Evolutionary conservation across 2,888 invertebrate species (phyloP).

Genomic region (Azorinus chamasolen): DNA sequence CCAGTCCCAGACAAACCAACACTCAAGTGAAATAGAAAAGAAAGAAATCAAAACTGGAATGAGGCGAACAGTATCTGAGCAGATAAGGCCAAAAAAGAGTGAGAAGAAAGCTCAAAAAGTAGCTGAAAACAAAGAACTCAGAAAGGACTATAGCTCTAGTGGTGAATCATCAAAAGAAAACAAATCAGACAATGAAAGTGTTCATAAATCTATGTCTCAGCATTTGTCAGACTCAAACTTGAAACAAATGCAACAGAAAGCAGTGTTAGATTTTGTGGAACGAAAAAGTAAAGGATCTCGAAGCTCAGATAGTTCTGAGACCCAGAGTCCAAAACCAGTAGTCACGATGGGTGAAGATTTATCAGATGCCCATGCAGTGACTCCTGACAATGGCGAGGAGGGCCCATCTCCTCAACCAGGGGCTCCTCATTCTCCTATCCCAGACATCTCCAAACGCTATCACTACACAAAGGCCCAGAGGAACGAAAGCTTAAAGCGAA

Average conservation of each 20-base stretch:
- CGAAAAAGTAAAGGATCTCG: slow-evolving; percentile 87
- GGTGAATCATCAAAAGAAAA: slow-evolving; percentile 63
- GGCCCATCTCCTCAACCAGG: slow-evolving; percentile 15
- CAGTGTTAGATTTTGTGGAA: slow-evolving; percentile 93
- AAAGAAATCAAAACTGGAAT: slow-evolving; percentile 57
- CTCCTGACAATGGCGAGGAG: slow-evolving; percentile 9
- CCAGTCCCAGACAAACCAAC: slow-evolving; percentile 28
- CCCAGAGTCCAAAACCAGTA: slow-evolving; percentile 31
- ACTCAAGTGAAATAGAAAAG: slow-evolving; percentile 46
- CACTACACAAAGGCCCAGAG: slow-evolving; percentile 72
- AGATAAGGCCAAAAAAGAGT: slow-evolving; percentile 63
- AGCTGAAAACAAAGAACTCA: slow-evolving; percentile 15
- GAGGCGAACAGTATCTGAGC: slow-evolving; percentile 75
- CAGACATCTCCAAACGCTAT: slow-evolving; percentile 61
- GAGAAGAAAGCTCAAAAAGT: slow-evolving; percentile 17
- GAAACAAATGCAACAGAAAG: slow-evolving; percentile 94
- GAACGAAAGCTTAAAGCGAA: slow-evolving; percentile 76
- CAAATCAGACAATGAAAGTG: slow-evolving; percentile 60
- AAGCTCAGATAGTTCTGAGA: slow-evolving; percentile 39
- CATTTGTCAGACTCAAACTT: slow-evolving; percentile 88
- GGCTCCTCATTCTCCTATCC: slow-evolving; percentile 40
- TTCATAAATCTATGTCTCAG: slow-evolving; percentile 34
- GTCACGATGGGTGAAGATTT: slow-evolving; percentile 28
- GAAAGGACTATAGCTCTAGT: slow-evolving; percentile 54
- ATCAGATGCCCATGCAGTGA: slow-evolving; percentile 40